Evolutionary conservation across 2,113 vertebrate genomes (phyloP).

Genomic region (Prolemur simus): DNA sequence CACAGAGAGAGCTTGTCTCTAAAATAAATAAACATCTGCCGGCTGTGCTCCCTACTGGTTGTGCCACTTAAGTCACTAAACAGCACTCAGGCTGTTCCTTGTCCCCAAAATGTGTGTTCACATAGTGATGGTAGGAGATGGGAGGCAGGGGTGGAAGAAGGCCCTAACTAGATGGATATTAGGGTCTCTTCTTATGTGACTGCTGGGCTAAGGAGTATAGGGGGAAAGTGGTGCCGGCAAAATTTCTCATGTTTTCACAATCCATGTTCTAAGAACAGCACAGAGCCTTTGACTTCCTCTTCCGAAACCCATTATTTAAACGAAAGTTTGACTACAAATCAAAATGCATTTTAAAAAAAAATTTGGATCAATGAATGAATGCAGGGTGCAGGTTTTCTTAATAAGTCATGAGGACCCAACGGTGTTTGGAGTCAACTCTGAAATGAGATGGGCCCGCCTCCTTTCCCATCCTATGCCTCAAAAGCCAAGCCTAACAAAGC

Average conservation of each 20-base stretch:
- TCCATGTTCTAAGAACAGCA: not conserved
- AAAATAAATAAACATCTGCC: too few species aligned
- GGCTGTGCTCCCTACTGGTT: too few species aligned
- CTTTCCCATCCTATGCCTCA: not conserved
- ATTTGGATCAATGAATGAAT: not conserved
- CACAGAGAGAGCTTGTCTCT: too few species aligned
- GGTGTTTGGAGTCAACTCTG: not conserved
- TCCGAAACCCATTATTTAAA: not conserved
- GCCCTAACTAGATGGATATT: not conserved
- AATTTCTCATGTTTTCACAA: not conserved
- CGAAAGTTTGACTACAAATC: not conserved
- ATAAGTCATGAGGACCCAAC: not conserved
- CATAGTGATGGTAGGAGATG: not conserved
- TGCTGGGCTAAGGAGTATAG: not conserved
- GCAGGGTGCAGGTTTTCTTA: not conserved
- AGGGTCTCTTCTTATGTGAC: not conserved
- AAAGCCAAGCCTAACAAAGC: not conserved
- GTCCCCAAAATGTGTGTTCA: not conserved
- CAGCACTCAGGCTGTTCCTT: not conserved
- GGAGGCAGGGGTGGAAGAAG: not conserved
- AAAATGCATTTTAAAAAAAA: not conserved
- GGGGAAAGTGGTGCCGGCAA: not conserved
- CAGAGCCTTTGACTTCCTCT: not conserved
- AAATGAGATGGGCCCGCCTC: not conserved
- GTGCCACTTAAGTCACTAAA: not conserved